Conservation (phyloP, 2,113 vertebrate species). For the Cebidichthys violaceus region DNA sequence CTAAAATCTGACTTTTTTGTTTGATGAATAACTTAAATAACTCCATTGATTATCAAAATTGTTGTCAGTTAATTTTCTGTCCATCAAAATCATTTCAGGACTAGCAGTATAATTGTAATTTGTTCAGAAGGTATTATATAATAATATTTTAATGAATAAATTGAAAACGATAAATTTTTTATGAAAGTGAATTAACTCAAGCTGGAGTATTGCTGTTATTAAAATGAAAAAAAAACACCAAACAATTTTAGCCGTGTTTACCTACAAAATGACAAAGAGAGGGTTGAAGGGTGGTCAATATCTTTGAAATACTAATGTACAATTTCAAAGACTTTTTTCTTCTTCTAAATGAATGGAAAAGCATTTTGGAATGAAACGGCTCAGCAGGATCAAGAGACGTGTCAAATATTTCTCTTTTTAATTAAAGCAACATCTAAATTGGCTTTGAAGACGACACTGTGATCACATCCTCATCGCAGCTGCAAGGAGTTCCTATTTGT, state of each 20-base stretch:
- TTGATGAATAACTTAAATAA: neutral
- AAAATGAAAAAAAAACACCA: neutral
- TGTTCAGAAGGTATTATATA: neutral
- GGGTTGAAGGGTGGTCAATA: constrained; percentile 36
- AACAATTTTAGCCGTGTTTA: constrained; percentile 4
- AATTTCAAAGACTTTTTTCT: constrained; percentile 62
- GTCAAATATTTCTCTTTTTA: constrained; percentile 68
- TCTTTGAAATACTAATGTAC: constrained; percentile 77
- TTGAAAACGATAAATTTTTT: neutral
- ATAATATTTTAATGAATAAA: neutral
- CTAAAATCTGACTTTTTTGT: neutral
- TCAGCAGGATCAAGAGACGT: constrained; percentile 68
- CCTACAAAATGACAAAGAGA: constrained; percentile 7
- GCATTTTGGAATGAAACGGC: constrained; percentile 67
- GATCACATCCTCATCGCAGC: constrained; percentile 67
- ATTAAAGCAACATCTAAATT: constrained; percentile 77
- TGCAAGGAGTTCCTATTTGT: constrained; percentile 73
- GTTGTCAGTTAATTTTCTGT: neutral
- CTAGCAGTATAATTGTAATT: neutral
- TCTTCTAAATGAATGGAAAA: constrained; percentile 50
- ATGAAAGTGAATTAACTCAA: neutral
- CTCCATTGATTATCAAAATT: neutral
- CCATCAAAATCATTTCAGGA: neutral
- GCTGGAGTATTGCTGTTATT: neutral
- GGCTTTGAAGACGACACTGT: constrained; percentile 75